phyloP scores from a whole-genome alignment of 2,113 vertebrate genomes.

The Rostratula benghalensis region DNA sequence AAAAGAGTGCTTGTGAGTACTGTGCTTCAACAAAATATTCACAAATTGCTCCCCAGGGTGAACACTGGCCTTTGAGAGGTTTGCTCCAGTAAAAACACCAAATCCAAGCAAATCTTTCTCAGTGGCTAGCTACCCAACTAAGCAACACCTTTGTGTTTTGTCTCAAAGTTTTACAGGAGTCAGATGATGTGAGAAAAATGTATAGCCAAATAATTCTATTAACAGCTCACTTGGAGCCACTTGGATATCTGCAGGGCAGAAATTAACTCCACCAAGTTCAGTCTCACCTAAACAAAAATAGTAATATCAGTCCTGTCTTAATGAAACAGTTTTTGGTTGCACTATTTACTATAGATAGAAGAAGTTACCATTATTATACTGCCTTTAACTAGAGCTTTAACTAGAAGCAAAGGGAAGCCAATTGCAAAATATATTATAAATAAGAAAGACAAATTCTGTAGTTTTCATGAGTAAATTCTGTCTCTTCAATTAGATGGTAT shows the following conservation, averaged over 20 bases:
- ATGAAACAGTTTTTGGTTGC: background rate
- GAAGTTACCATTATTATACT: background rate
- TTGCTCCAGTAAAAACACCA: background rate
- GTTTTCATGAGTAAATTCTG: background rate
- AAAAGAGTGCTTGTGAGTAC: background rate
- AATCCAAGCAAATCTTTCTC: background rate
- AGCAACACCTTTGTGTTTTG: slow-evolving; percentile 37
- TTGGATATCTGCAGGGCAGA: background rate
- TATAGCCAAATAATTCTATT: slow-evolving; percentile 1
- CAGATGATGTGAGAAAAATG: background rate
- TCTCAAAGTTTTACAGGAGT: slow-evolving; percentile 21
- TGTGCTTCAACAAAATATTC: background rate
- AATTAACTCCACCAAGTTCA: slow-evolving; percentile 1
- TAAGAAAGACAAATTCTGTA: background rate
- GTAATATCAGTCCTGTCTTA: background rate
- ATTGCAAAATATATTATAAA: background rate
- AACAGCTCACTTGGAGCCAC: background rate
- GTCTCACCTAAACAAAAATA: background rate
- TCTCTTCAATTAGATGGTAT: background rate
- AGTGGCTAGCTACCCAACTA: background rate
- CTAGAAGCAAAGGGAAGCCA: background rate
- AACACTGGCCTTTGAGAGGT: background rate
- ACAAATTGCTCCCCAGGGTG: background rate
- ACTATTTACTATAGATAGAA: background rate
- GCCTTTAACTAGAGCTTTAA: background rate